These are phyloP conservation scores for Gorsachius goisagi DNA, from an alignment of 2,113 vertebrate genomes.

Conservation along the genomic window DNA sequence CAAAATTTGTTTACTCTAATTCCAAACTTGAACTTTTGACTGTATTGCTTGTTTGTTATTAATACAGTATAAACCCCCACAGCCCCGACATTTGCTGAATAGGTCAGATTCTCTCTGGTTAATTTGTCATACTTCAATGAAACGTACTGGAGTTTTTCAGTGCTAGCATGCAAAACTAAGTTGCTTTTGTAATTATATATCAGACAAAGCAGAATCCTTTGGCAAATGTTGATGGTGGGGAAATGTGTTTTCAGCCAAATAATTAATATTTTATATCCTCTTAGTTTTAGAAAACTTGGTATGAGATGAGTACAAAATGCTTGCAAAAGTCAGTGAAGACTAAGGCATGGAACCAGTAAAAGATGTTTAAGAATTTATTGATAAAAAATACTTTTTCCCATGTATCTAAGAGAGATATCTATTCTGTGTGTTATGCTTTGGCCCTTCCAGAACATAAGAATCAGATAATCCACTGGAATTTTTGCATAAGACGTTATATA, in stretches of 20 bases:
- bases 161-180: not conserved
- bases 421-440: not conserved
- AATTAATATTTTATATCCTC: not conserved
- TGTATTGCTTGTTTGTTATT: not conserved
- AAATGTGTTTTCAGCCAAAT: not conserved
- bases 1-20: not conserved
- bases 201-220: not conserved
- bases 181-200: not conserved
- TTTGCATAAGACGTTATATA: not conserved
- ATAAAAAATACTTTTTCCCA: not conserved
- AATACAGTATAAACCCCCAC: not conserved
- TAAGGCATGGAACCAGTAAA: not conserved
- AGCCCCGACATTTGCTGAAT: slow-evolving; percentile 16
- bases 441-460: not conserved
- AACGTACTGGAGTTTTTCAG: not conserved
- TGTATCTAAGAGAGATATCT: not conserved
- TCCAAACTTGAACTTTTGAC: slow-evolving; percentile 9
- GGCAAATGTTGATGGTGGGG: not conserved
- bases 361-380: not conserved
- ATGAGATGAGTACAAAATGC: not conserved
- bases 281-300: not conserved
- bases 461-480: not conserved
- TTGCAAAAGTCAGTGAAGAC: not conserved
- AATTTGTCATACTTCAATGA: not conserved
- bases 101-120: slow-evolving; percentile 28